Evolutionary conservation across 2,888 invertebrate genomes (phyloP), one percentile per base, ranked within the genome.

Genomic region (Poecilobothrus nobilitatus): DNA sequence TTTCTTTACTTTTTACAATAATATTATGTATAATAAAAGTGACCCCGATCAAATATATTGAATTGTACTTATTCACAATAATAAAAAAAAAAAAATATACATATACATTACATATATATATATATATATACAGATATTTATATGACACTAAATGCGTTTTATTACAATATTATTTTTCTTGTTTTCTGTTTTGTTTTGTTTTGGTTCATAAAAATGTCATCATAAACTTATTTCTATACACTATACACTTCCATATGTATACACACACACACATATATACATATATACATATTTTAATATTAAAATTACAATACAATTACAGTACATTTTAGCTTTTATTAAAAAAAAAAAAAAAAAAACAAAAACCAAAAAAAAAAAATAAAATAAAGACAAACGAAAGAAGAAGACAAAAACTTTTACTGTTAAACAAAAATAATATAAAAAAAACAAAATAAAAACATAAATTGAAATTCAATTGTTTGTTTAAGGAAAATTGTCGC

Each of bases 401-500:
- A 18, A 18, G 53, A 53, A 41, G 41, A 53, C 18, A 41, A 15
- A 41, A 15, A 41, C 4, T 27, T 27, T 27, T 27, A 27, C 27
- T 4, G 27, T 27, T 27, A 41, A 15, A 41, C 2, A 41, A 15
- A 41, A 15, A 41, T 15, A n/a, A 53, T 15, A 27, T 27, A 53
- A 53, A 18, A 6, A 53, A 18, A 37, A 37, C 1, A 53, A 53
- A 53, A 53, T 53, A 53, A 53, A 53, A 12, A 53, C 53, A 53
- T 53, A 53, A 53, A 53, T 53, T 53, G 53, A 53, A 53, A 53
- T 53, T 53, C 53, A 53, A 53, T 53, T 53, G 53, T 53, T 53
- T 53, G 53, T 53, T 9, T 15, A 53, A 53, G 53, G 15, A 53
- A 53, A 53, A 27, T 27, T 27, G 53, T 53, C 18, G 53, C 53